Conservation (phyloP, 2,888 invertebrate genomes). For the Octonoba sinensis region DNA sequence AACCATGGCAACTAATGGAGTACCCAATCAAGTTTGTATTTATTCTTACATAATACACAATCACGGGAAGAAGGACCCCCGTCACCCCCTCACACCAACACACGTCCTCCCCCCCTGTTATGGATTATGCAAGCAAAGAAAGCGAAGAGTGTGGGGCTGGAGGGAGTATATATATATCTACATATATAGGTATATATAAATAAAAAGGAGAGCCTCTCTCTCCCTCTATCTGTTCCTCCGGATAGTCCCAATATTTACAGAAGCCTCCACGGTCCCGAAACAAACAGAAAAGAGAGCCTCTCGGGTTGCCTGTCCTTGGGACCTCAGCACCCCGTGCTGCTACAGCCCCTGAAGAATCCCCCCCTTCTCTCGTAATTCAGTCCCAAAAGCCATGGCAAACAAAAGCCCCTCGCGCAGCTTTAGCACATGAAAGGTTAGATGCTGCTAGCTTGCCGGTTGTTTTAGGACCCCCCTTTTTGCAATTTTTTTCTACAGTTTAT, state of each 20-base stretch:
- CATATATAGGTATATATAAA: slow-evolving; percentile 55
- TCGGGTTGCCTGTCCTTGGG: slow-evolving; percentile 55
- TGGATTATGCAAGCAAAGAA: slow-evolving; percentile 65
- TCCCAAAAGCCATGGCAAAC: slow-evolving; percentile 57
- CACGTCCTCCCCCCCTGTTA: slow-evolving; percentile 48
- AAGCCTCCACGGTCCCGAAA: slow-evolving; percentile 60
- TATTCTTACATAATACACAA: slow-evolving; percentile 66
- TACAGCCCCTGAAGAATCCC: slow-evolving; percentile 47
- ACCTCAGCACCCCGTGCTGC: slow-evolving; percentile 39
- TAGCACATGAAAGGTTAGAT: slow-evolving; percentile 63
- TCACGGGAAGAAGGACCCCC: slow-evolving; percentile 44
- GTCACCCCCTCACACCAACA: slow-evolving; percentile 9
- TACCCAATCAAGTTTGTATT: slow-evolving; percentile 66
- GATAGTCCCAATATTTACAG: slow-evolving; percentile 64
- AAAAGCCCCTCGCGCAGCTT: slow-evolving; percentile 24
- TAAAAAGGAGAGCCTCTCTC: slow-evolving; percentile 50
- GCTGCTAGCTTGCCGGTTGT: slow-evolving; percentile 60
- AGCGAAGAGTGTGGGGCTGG: slow-evolving; percentile 31
- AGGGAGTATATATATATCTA: slow-evolving; percentile 51
- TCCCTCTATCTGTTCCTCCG: slow-evolving; percentile 39
- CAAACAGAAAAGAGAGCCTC: slow-evolving; percentile 60
- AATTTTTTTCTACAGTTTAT: slow-evolving; percentile 42
- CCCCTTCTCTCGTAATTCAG: slow-evolving; percentile 58
- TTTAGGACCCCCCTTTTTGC: slow-evolving; percentile 32
- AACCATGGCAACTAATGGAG: slow-evolving; percentile 65